These are phyloP conservation scores for Leucania comma DNA, from an alignment of 2,888 invertebrate species.

Conservation along the genomic window DNA sequence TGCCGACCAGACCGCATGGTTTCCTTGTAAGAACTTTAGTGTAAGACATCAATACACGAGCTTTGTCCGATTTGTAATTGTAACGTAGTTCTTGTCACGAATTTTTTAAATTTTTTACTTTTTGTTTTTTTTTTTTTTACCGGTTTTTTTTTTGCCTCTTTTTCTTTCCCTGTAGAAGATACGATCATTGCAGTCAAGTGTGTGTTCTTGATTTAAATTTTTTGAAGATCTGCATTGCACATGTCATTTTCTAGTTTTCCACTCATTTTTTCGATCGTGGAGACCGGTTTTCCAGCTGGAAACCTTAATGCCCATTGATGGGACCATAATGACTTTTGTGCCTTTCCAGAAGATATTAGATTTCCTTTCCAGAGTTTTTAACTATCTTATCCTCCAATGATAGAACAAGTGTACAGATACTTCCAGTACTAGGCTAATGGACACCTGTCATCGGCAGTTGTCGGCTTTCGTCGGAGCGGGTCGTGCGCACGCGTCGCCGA, in stretches of 20 bases:
- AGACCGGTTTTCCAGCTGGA: too few relatives aligned
- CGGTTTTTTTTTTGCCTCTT: too few relatives aligned
- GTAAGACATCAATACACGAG: slow-evolving; percentile 9
- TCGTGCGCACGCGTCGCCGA: slow-evolving; percentile 76
- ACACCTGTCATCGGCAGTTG: slow-evolving; percentile 66
- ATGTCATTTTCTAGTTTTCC: too few relatives aligned
- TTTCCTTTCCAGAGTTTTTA: neutral
- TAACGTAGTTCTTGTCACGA: neutral
- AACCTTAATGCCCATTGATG: too few relatives aligned
- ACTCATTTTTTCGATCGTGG: neutral
- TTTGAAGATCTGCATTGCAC: too few relatives aligned
- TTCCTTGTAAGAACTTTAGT: slow-evolving; percentile 13
- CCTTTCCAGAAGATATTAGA: neutral
- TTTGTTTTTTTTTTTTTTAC: too few relatives aligned
- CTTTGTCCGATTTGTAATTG: neutral
- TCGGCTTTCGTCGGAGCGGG: slow-evolving; percentile 53
- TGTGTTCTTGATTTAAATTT: too few relatives aligned
- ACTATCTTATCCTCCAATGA: neutral
- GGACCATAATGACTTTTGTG: too few relatives aligned
- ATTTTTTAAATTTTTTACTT: neutral
- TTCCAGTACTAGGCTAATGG: slow-evolving; percentile 48
- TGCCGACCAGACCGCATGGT: slow-evolving; percentile 38
- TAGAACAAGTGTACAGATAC: slow-evolving; percentile 5
- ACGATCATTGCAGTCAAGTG: too few relatives aligned
- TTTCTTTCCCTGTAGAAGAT: neutral